A percentile compares a stretch with the other conserved stretches of the same genome.
phyloP scores from a whole-genome alignment of 2,113 vertebrate genomes.

The Prionailurus viverrinus region DNA sequence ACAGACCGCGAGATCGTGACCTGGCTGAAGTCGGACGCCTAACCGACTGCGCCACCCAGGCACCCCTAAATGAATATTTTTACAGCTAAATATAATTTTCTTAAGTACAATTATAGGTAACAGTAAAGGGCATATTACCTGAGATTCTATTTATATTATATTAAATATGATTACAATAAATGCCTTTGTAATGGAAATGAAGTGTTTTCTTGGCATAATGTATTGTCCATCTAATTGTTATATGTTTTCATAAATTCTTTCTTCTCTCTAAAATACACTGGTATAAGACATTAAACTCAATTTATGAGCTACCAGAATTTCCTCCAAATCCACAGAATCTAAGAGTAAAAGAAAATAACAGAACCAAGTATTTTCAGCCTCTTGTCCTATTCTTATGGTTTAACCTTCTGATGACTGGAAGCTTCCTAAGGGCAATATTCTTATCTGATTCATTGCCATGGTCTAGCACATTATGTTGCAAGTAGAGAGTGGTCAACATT shows the following conservation, averaged over 20 bases:
- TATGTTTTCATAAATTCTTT: not conserved
- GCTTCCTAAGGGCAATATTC: not conserved
- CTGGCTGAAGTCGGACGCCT: no score
- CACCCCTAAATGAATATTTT: not conserved
- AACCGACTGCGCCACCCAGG: no score
- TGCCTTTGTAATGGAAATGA: not conserved
- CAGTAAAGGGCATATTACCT: not conserved
- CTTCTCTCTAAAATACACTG: not conserved
- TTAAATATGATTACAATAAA: slow-evolving; percentile 41
- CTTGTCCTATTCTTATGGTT: not conserved
- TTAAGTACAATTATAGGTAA: not conserved
- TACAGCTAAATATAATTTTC: not conserved
- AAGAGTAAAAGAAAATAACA: not conserved
- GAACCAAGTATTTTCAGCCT: not conserved
- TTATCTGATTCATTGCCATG: not conserved
- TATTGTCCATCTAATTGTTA: not conserved
- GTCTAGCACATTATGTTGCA: not conserved
- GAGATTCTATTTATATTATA: not conserved
- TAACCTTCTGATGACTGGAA: not conserved
- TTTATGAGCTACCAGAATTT: not conserved
- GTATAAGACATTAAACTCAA: not conserved
- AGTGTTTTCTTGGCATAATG: not conserved
- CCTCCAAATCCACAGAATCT: not conserved
- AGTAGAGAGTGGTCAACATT: not conserved
- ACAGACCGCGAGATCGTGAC: no score